Base-by-base conservation (phyloP, 2,113 vertebrate species). In the Hypomesus transpacificus region DNA sequence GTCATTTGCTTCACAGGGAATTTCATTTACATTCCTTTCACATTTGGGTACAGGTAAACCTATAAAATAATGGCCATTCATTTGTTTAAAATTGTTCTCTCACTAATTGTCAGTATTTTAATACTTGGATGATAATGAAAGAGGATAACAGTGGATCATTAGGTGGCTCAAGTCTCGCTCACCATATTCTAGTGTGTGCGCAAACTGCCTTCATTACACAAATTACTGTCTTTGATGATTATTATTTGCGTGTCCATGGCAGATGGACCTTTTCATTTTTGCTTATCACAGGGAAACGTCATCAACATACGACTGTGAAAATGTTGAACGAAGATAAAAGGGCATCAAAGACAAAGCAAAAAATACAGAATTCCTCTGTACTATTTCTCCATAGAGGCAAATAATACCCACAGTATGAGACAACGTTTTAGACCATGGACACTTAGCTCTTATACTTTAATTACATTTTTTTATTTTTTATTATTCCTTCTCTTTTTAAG, bases 191-290 rank as follows among this genome's bases (percentile, higher is more conserved):
- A 22, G 24, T 63, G 18, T 56, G 22, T 9, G 17, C 51, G 65
- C 21, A 66, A 4, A 64, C 24, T 56, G 52, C 16, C 46, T 50
- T 76, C 46, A 60, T 57, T 28, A 34, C 26, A 70, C 24, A 68
- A 63, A 73, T 70, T 16, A 57, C 18, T 54, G 75, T 22, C 78
- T 84, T 88, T 88, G 76, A 87, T 75, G 78, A 81, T 69, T 74
- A 80, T 78, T 71, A 57, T 84, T 82, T 78, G 73, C 80, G 80
- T 63, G 31, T 34, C 31, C 14, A 63, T 31, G 80, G 71, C 69
- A 71, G 71, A 60, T 68, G 70, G 71, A 56, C 22, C 59, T 72
- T 72, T 74, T 66, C 16, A 54, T 74, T 56, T 75, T 21, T 65
- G 70, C 31, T 59, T 6, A 18, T 54, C 63, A 76, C 62, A 56